A percentile compares a stretch with the other conserved stretches of the same genome.
Evolutionary conservation across 2,888 invertebrate genomes (phyloP).

Genomic region (Drosophila tripunctata): DNA sequence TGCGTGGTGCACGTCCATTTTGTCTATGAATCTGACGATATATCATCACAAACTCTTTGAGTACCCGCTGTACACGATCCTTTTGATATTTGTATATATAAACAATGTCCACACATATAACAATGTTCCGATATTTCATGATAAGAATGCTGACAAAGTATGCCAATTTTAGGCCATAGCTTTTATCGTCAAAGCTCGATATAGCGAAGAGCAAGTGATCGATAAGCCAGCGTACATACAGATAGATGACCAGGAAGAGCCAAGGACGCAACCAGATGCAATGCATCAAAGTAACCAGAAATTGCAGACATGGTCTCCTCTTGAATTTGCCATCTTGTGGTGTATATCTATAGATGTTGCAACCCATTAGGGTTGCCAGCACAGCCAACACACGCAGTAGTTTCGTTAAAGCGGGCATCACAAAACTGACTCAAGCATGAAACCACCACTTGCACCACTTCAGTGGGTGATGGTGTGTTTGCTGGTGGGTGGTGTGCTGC

Average conservation of each 20-base stretch:
- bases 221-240: neutral
- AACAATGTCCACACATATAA: neutral
- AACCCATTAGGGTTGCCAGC: constrained; percentile 42
- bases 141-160: constrained; percentile 8
- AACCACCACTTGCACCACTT: constrained; percentile 6
- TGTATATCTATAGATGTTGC: constrained; percentile 46
- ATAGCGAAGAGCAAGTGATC: neutral
- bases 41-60: constrained; percentile 36
- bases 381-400: constrained; percentile 35
- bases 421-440: constrained; percentile 35
- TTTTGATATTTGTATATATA: constrained; percentile 25
- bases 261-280: constrained; percentile 51
- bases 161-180: neutral
- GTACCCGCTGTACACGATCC: constrained; percentile 1
- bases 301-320: constrained; percentile 1
- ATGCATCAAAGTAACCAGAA: constrained; percentile 29
- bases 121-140: constrained; percentile 5
- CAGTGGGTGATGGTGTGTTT: neutral
- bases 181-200: neutral
- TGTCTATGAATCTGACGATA: constrained; percentile 16
- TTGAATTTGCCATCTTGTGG: constrained; percentile 18
- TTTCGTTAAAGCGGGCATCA: constrained; percentile 55
- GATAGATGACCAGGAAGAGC: neutral
- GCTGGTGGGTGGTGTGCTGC: neutral
- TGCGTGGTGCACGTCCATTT: constrained; percentile 17